These are phyloP conservation scores for Scophthalmus maximus DNA, from an alignment of 2,113 vertebrate species.

Conservation along the genomic window DNA sequence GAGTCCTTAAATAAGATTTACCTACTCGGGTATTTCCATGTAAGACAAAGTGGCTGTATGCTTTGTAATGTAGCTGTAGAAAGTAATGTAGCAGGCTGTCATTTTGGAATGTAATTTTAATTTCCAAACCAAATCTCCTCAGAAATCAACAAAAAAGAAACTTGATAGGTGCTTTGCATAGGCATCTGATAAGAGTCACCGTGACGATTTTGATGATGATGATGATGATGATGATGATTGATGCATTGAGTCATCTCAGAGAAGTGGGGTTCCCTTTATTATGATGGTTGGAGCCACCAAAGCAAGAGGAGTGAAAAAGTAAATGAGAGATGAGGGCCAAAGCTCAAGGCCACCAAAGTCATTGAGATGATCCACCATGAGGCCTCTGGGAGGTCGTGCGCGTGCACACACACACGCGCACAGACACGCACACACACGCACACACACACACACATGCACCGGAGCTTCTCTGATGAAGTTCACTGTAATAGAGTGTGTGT, in stretches of 20 bases:
- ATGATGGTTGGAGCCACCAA: not conserved
- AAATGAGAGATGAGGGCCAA: slow-evolving; percentile 26
- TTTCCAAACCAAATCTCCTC: slow-evolving; percentile 11
- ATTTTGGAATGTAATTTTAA: not conserved
- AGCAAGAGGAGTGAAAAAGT: slow-evolving; percentile 11
- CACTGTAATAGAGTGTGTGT: slow-evolving; percentile 65
- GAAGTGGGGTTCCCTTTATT: slow-evolving; percentile 14
- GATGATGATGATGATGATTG: slow-evolving; percentile 27
- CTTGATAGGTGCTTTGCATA: slow-evolving; percentile 5
- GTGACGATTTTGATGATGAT: slow-evolving; percentile 32
- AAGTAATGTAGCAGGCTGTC: too few relatives aligned
- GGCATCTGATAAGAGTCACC: slow-evolving; percentile 34
- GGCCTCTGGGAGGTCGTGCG: slow-evolving; percentile 53
- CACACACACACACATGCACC: slow-evolving; percentile 41
- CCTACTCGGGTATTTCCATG: slow-evolving; percentile 22
- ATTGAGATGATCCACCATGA: slow-evolving; percentile 40
- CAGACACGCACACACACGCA: slow-evolving; percentile 36
- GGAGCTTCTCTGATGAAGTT: slow-evolving; percentile 75
- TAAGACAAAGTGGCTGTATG: not conserved
- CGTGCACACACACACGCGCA: slow-evolving; percentile 32
- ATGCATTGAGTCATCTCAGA: slow-evolving; percentile 28
- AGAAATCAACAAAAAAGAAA: not conserved
- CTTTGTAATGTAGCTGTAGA: too few relatives aligned
- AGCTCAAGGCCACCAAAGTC: slow-evolving; percentile 51
- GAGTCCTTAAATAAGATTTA: slow-evolving; percentile 20